Evolutionary conservation across 2,113 vertebrate species (phyloP), one percentile per base, ranked within the genome.

Genomic region (Carassius gibelio): DNA sequence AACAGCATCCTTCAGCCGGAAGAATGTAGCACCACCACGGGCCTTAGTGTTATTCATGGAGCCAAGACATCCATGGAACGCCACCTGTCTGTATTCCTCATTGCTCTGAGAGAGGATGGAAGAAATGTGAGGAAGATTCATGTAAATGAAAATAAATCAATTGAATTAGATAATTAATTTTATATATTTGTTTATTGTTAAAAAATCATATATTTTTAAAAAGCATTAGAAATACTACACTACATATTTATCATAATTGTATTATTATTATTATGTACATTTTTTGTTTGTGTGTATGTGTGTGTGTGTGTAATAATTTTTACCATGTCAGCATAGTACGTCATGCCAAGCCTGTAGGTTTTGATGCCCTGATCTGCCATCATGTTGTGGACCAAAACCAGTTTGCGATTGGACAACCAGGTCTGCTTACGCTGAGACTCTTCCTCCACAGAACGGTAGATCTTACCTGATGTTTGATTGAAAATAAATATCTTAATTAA

Each of bases 311-410:
- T n/a, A 36, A 61, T 0, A 34, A 45, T 81, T 85, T 34, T 5
- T 91, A 95, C 95, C 94, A 96, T 90, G 85, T 95, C 95, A 83
- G 92, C 92, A 77, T 94, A 96, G 88, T 86, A 90, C 74, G 88
- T 95, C 95, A 95, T 95, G 83, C 93, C 94, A 13, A 96, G 92
- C 42, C 90, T 92, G 87, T 94, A 95, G 48, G 91, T 92, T 87
- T 93, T 94, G 52, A 95, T 90, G 48, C 94, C 95, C 85, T 95
- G 87, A 83, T 95, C 94, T 0, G 95, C 93, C 86, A 95, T 45
- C 64, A 94, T 94, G 88, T 94, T 95, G 92, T 95, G 94, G 9
- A 94, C 86, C 82, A 95, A 90, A 62, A 95, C 94, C 78, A 91
- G 57, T 80, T 86, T 94, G 64, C 93, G 93, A 89, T 95, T 95